Percentiles rank a stretch among this genome's conserved stretches.
These are phyloP conservation scores for Aphaenogaster floridana DNA, from an alignment of 1,140 invertebrate genomes.

Conservation along the genomic window DNA sequence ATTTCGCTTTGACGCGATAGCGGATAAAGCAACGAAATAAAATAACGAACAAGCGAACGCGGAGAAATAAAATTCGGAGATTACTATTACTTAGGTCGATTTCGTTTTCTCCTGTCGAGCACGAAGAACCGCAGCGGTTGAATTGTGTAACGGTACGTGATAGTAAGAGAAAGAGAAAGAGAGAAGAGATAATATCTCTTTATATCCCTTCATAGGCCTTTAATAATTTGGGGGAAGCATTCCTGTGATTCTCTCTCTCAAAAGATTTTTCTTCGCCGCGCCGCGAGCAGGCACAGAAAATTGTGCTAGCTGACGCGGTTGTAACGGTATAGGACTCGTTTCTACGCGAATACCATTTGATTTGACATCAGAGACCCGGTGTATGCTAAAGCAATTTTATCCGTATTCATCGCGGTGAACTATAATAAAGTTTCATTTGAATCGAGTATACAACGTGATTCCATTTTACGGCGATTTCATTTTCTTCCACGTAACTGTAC, in stretches of 20 bases:
- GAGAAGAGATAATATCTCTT: not conserved
- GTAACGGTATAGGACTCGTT: constrained; percentile 60
- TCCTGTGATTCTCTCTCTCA: not conserved
- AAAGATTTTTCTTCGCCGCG: not conserved
- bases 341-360: constrained; percentile 60
- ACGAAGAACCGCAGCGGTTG: not conserved
- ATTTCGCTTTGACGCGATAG: not conserved
- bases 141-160: not conserved
- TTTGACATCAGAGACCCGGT: constrained; percentile 46
- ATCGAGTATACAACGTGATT: constrained; percentile 31
- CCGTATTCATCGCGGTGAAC: constrained; percentile 52
- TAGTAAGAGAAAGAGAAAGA: not conserved
- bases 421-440: constrained; percentile 56
- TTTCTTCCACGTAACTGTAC: constrained; percentile 40
- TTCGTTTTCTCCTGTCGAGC: not conserved
- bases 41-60: not conserved
- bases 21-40: not conserved
- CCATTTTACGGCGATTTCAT: constrained; percentile 16
- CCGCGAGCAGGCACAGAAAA: not conserved
- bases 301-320: constrained; percentile 11
- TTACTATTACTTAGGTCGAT: not conserved
- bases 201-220: not conserved
- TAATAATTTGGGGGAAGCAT: constrained; percentile 23
- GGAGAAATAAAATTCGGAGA: not conserved
- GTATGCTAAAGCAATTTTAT: constrained; percentile 47